Conservation (phyloP, 2,113 vertebrate genomes). For the Clarias macrocephalus region DNA sequence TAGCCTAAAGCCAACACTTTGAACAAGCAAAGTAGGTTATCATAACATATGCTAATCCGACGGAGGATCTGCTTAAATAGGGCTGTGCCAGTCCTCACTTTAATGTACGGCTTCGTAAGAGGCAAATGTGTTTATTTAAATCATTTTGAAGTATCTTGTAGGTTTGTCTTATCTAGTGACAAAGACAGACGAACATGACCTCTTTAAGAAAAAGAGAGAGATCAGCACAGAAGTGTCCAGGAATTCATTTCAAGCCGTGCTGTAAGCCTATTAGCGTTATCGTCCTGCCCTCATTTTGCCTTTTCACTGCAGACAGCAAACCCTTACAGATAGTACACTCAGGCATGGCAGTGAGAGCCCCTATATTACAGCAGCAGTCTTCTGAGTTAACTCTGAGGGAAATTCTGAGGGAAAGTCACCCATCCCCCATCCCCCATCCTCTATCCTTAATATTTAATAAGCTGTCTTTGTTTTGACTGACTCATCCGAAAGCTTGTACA, state of each 20-base stretch:
- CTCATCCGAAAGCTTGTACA: background rate
- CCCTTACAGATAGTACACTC: background rate
- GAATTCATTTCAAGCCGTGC: background rate
- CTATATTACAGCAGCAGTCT: slow-evolving; percentile 1
- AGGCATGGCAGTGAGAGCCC: background rate
- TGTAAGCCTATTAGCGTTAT: background rate
- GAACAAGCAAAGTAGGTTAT: background rate
- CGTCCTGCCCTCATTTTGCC: slow-evolving; percentile 2
- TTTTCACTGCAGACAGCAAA: background rate
- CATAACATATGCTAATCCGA: background rate
- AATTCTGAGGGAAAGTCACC: background rate
- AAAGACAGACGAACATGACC: background rate
- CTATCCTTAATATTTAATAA: background rate
- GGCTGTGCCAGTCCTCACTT: background rate
- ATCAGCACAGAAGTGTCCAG: background rate
- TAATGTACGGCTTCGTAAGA: background rate
- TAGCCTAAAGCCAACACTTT: background rate
- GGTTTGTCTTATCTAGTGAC: background rate
- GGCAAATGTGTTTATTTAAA: background rate
- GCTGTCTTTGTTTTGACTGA: background rate
- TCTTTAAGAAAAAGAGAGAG: background rate
- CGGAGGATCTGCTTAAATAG: background rate
- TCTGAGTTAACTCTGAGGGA: background rate
- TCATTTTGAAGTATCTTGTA: background rate
- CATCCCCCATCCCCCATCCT: background rate